Percentiles rank a stretch among this genome's conserved stretches.
These are phyloP conservation scores for Poeciliopsis paucimaculata DNA, from an alignment of 2,797 vertebrate species.

Conservation along the genomic window DNA sequence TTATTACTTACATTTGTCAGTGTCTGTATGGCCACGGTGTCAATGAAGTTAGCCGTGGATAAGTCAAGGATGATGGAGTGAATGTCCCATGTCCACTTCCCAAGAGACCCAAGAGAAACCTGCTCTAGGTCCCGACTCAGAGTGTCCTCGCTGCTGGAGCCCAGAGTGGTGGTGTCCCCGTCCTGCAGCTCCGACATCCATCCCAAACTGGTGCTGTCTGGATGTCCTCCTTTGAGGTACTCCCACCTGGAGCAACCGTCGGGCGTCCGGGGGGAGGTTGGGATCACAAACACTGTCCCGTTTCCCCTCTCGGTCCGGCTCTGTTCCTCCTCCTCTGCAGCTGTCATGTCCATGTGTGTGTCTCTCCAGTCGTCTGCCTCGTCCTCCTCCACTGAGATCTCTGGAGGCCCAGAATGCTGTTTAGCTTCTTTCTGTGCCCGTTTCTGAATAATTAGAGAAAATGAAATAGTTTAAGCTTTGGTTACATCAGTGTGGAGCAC, in stretches of 20 bases:
- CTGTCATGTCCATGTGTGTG: conserved; percentile 25
- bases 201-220: conserved; percentile 71
- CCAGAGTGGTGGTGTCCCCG: conserved; percentile 73
- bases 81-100: conserved; percentile 86
- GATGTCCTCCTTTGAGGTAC: conserved; percentile 77
- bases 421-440: conserved; percentile 49
- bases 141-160: conserved; percentile 77
- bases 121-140: conserved; percentile 79
- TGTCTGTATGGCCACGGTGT: conserved; percentile 81
- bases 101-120: conserved; percentile 79
- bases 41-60: conserved; percentile 86
- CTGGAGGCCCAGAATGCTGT: conserved; percentile 30
- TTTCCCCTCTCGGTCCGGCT: conserved; percentile 68
- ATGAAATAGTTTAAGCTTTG: neutral
- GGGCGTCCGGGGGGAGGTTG: conserved; percentile 55
- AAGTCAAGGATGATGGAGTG: conserved; percentile 91
- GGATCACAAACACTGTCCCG: conserved; percentile 80
- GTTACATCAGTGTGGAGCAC: neutral
- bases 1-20: conserved; percentile 76
- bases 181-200: conserved; percentile 73
- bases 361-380: conserved; percentile 55
- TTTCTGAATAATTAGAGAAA: conserved; percentile 48
- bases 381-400: conserved; percentile 76
- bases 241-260: conserved; percentile 73
- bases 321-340: conserved; percentile 45